Evolutionary conservation across 2,888 invertebrate genomes (phyloP), one percentile per base, ranked within the genome.

Genomic region (Neoaliturus tenellus): DNA sequence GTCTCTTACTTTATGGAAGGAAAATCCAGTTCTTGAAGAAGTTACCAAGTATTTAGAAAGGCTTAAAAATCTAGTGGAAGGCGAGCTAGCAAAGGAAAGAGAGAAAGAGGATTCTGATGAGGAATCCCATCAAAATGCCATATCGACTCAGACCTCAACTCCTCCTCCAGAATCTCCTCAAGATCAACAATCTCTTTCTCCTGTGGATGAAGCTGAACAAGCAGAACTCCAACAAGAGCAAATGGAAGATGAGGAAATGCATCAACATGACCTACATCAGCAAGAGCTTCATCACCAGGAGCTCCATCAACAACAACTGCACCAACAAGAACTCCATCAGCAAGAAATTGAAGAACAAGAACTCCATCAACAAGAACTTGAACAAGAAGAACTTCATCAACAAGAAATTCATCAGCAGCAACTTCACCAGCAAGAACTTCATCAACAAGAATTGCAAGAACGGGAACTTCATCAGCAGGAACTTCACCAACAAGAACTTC

Each of bases 11-110:
- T 88, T 91, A 44, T 91, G 91, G 90, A 94, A 95, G 88, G 95
- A 95, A 90, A 95, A 95, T 91, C 94, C 95, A 33, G 94, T 95
- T 84, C 91, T 95, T 82, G 94, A 94, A 89, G 95, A 95, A 91
- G 94, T 95, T 88, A 94, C 95, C 82, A 93, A 94, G 88, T 95
- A 94, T 89, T 91, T 95, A 87, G 94, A 94, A 89, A 92, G 94
- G 81, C 91, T 95, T 85, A 95, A 95, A 90, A 92, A 91, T 82
- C 93, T 94, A 91, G 93, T 94, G 55, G 92, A 93, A 87, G 83
- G 80, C 1, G 86, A 86, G 28, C 51, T 20, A 10, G 28, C 73
- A 12, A 58, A 83, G n/a, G 75, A 84, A n/a, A 62, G 28, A 8
- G 41, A 71, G 25, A 28, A 33, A 20, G 78, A 78, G 31, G 44